Percentiles rank a stretch among this genome's conserved stretches.
These are phyloP conservation scores for Argyrosomus japonicus DNA, from an alignment of 2,113 vertebrate genomes.

Conservation along the genomic window DNA sequence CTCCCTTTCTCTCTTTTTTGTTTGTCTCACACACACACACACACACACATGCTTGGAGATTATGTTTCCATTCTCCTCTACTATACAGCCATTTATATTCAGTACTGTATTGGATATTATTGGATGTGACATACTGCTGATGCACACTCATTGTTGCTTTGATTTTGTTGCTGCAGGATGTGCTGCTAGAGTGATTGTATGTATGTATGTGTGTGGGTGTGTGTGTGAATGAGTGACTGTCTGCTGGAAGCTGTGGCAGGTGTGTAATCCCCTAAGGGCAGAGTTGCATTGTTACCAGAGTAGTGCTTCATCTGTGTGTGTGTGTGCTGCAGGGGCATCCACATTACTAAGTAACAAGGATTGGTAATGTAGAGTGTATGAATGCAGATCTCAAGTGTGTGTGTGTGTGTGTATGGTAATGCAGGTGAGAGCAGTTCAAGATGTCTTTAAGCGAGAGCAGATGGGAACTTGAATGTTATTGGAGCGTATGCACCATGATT, in stretches of 20 bases:
- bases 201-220: slow-evolving; percentile 8
- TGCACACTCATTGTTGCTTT: slow-evolving; percentile 26
- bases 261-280: slow-evolving; percentile 33
- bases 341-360: slow-evolving; percentile 26
- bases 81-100: slow-evolving; percentile 12
- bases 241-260: slow-evolving; percentile 39
- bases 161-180: slow-evolving; percentile 34
- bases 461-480: slow-evolving; percentile 66
- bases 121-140: slow-evolving; percentile 45
- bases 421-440: slow-evolving; percentile 62
- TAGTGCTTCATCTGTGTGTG: slow-evolving; percentile 14
- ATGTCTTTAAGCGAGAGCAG: slow-evolving; percentile 63
- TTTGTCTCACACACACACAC: slow-evolving; percentile 21
- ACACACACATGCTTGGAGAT: slow-evolving; percentile 3
- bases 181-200: slow-evolving; percentile 10
- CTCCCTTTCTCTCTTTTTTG: slow-evolving; percentile 13
- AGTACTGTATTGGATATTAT: slow-evolving; percentile 21
- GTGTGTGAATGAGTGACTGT: slow-evolving; percentile 15
- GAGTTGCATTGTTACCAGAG: slow-evolving; percentile 32
- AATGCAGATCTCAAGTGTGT: slow-evolving; percentile 3
- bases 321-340: slow-evolving; percentile 7
- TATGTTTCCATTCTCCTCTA: slow-evolving; percentile 13
- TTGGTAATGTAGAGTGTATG: not conserved
- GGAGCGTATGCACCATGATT: slow-evolving; percentile 61
- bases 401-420: slow-evolving; percentile 26